Percentiles rank a stretch among this genome's conserved stretches.
These are phyloP conservation scores for Tetragnatha versicolor DNA, from an alignment of 1,140 invertebrate species.

Conservation along the genomic window DNA sequence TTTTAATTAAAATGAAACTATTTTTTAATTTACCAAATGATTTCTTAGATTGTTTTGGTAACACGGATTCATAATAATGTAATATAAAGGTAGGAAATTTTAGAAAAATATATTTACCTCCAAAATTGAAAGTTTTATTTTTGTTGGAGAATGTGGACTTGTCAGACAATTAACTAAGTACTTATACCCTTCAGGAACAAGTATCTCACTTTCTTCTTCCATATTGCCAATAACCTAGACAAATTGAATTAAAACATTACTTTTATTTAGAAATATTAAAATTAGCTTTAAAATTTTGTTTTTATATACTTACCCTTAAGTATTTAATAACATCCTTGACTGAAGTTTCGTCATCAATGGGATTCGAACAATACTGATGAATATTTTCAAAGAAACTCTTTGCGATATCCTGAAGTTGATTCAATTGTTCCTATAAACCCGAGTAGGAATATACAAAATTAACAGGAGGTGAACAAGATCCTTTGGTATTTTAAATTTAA, in stretches of 20 bases:
- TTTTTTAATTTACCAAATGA: neutral
- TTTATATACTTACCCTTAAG: neutral
- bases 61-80: neutral
- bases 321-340: neutral
- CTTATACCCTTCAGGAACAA: neutral
- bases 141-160: neutral
- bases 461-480: too few relatives aligned
- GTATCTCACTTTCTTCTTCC: neutral
- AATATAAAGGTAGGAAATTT: neutral
- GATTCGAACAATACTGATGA: neutral
- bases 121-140: neutral
- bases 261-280: neutral
- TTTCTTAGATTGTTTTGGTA: neutral
- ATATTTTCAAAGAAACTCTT: neutral
- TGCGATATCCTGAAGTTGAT: neutral
- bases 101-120: neutral
- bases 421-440: too few relatives aligned
- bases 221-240: conserved; percentile 1
- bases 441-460: too few relatives aligned
- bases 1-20: neutral
- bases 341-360: neutral
- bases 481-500: too few relatives aligned
- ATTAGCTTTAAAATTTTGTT: neutral
- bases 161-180: neutral
- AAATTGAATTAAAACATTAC: neutral